A percentile compares a stretch with the other conserved stretches of the same genome.
phyloP scores from a whole-genome alignment of 1,140 invertebrate species.

The Mylabris phalerata region DNA sequence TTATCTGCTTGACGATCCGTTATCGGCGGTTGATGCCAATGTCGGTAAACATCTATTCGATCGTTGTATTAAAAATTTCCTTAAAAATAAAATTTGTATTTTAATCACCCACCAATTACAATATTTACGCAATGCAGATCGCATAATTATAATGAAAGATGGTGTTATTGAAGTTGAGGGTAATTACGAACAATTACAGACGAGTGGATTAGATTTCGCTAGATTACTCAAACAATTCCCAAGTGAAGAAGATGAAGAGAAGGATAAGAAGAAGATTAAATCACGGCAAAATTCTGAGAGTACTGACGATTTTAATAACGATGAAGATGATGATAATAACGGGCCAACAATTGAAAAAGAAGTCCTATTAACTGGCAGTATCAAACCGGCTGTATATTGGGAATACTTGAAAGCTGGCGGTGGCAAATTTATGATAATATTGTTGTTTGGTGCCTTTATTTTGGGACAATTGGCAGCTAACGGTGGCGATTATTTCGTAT shows the following conservation, averaged over 20 bases:
- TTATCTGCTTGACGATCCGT: conserved; percentile 65
- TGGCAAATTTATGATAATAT: conserved; percentile 46
- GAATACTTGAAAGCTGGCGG: conserved; percentile 56
- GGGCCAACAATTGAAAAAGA: conserved; percentile 34
- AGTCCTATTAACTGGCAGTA: conserved; percentile 46
- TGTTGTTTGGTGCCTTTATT: conserved; percentile 49
- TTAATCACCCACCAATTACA: conserved; percentile 70
- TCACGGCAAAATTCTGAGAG: conserved; percentile 43
- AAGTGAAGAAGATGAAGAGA: conserved; percentile 36
- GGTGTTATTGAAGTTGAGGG: conserved; percentile 43
- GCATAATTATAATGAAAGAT: conserved; percentile 45
- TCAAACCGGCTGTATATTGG: conserved; percentile 51
- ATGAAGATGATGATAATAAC: conserved; percentile 33
- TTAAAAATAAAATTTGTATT: conserved; percentile 62
- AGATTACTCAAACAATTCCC: conserved; percentile 39
- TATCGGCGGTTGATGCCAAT: conserved; percentile 59
- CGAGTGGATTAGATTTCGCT: conserved; percentile 41
- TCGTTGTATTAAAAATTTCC: conserved; percentile 48
- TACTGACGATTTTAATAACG: conserved; percentile 27
- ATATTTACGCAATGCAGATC: conserved; percentile 56
- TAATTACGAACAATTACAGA: conserved; percentile 41
- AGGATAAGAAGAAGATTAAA: conserved; percentile 31
- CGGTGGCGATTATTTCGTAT: conserved; percentile 59
- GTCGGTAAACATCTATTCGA: conserved; percentile 58
- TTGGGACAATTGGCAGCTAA: conserved; percentile 57